Evolutionary conservation across 2,113 vertebrate genomes (phyloP).

Genomic region (Sinocyclocheilus maitianheensis): DNA sequence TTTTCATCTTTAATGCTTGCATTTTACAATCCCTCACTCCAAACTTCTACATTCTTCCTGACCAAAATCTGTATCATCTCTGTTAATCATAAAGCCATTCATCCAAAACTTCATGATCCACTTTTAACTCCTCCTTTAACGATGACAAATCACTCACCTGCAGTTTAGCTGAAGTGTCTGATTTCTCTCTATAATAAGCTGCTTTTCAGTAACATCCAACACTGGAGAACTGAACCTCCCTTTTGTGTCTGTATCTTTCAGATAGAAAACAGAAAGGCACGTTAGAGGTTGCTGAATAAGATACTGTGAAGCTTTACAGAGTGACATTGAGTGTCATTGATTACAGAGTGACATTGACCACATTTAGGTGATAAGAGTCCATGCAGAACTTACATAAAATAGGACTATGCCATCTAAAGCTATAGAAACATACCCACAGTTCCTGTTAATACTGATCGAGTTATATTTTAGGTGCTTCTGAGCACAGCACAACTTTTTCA

Average conservation of each 20-base stretch:
- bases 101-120: not conserved
- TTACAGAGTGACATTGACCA: conserved; percentile 12
- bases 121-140: not conserved
- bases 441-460: not conserved
- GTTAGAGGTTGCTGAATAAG: not conserved
- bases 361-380: not conserved
- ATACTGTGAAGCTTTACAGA: not conserved
- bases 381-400: not conserved
- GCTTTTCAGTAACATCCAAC: conserved; percentile 79
- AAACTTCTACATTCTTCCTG: not conserved
- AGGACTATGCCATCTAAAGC: not conserved
- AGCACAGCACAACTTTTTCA: not conserved
- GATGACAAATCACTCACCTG: conserved; percentile 79
- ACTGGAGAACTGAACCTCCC: conserved; percentile 82
- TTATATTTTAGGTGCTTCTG: not conserved
- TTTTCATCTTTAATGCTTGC: not conserved
- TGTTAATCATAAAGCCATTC: not conserved
- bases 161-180: conserved; percentile 86
- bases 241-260: conserved; percentile 70
- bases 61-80: not conserved
- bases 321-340: not conserved
- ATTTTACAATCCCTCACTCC: not conserved
- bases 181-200: conserved; percentile 82
- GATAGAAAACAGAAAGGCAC: conserved; percentile 53
- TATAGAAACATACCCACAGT: not conserved